Evolutionary conservation across 1,140 invertebrate species (phyloP).

Genomic region (Bombus superbus): DNA sequence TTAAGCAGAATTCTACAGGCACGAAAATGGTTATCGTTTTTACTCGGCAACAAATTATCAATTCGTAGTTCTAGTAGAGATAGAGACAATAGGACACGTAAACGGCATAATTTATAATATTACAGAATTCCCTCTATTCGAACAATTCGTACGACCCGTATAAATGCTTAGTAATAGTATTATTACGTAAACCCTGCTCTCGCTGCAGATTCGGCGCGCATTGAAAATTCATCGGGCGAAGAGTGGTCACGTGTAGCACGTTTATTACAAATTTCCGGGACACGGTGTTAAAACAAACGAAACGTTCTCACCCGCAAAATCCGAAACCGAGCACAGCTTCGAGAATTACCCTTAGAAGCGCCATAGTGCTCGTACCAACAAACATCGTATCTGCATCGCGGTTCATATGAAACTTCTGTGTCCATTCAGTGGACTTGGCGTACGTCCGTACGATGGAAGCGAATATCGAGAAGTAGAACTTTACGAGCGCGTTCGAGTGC

Average conservation of each 20-base stretch:
- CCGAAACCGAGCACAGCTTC: neutral
- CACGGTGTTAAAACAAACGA: constrained; percentile 24
- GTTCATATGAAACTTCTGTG: neutral
- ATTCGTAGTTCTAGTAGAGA: neutral
- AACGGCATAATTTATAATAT: neutral
- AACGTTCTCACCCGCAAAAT: constrained; percentile 8
- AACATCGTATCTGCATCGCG: neutral
- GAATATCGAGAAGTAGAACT: neutral
- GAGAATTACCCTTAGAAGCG: neutral
- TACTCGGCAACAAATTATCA: neutral
- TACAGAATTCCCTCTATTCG: neutral
- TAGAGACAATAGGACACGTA: too few relatives aligned
- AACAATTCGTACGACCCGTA: neutral
- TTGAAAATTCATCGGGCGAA: neutral
- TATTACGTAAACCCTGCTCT: neutral
- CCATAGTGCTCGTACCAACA: too few relatives aligned
- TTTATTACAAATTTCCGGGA: constrained; percentile 14
- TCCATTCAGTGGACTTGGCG: neutral
- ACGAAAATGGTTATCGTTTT: neutral
- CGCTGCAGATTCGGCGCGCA: neutral
- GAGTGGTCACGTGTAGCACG: neutral
- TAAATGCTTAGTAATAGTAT: neutral
- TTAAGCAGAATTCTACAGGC: neutral
- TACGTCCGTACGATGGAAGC: neutral
- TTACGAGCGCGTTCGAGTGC: neutral